Evolutionary conservation across 2,797 vertebrate species (phyloP).

Genomic region (Pseudochromis fuscus): DNA sequence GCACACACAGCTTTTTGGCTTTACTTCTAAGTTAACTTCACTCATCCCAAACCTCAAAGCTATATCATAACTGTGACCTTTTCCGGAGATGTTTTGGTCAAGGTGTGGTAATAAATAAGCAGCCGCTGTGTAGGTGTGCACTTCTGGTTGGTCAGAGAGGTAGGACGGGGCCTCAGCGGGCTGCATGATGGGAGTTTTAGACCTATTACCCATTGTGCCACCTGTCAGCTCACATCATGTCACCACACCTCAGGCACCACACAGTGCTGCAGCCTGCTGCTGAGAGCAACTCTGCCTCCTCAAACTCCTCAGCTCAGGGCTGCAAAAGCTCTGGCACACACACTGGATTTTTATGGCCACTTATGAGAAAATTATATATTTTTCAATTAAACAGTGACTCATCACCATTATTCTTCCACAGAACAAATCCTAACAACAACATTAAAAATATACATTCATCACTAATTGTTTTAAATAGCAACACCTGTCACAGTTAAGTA

Average conservation of each 20-base stretch:
- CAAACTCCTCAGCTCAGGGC: conserved; percentile 14
- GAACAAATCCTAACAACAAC: background rate
- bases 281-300: conserved; percentile 59
- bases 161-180: conserved; percentile 58
- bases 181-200: conserved; percentile 70
- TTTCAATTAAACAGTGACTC: conserved; percentile 14
- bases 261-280: conserved; percentile 72
- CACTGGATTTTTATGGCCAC: conserved; percentile 9
- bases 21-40: conserved; percentile 24
- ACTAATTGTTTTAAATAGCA: conserved; percentile 11
- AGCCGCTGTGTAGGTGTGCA: conserved; percentile 15
- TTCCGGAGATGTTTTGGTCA: conserved; percentile 40
- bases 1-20: conserved; percentile 29
- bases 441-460: background rate
- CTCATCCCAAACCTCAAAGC: conserved; percentile 12
- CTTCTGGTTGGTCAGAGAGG: conserved; percentile 43
- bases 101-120: conserved; percentile 5
- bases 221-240: conserved; percentile 78
- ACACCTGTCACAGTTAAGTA: background rate
- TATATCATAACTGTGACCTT: conserved; percentile 25
- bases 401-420: background rate
- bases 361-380: background rate
- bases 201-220: conserved; percentile 71
- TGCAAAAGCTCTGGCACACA: conserved; percentile 22
- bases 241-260: conserved; percentile 76